Conservation (phyloP, 2,797 vertebrate genomes). For the Nyctibius grandis region DNA sequence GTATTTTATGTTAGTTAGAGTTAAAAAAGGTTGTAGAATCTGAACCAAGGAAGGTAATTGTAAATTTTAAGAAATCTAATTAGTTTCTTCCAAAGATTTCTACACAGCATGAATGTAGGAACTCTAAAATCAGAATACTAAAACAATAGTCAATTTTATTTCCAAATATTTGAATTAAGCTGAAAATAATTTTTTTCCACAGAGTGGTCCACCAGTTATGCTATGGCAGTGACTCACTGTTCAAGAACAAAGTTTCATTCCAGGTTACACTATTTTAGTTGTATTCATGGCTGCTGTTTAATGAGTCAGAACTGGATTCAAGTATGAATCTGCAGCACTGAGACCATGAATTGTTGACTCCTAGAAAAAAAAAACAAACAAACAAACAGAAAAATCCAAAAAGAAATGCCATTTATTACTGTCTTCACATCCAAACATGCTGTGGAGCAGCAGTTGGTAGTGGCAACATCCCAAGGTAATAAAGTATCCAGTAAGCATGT, state of each 20-base stretch:
- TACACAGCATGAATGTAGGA: not conserved
- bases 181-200: slow-evolving; percentile 3
- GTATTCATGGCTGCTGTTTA: not conserved
- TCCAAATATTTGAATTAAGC: slow-evolving; percentile 10
- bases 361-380: not conserved
- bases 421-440: not conserved
- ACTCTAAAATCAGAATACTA: not conserved
- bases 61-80: not conserved
- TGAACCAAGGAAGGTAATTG: not conserved
- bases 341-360: not conserved
- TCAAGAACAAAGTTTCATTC: not conserved
- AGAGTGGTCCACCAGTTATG: not conserved
- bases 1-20: not conserved
- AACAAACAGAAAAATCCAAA: not conserved
- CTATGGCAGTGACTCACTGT: not conserved
- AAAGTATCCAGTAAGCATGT: not conserved
- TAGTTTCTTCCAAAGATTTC: not conserved
- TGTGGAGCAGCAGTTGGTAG: not conserved
- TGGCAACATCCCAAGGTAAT: not conserved
- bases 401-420: not conserved
- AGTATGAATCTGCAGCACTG: not conserved
- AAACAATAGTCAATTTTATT: not conserved
- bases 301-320: not conserved
- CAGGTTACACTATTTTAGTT: not conserved
- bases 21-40: not conserved